Percentiles rank a stretch among this genome's conserved stretches.
Evolutionary conservation across 35 echinoderm and acorn worm species (phyloP).

Genomic region (Patiria miniata): DNA sequence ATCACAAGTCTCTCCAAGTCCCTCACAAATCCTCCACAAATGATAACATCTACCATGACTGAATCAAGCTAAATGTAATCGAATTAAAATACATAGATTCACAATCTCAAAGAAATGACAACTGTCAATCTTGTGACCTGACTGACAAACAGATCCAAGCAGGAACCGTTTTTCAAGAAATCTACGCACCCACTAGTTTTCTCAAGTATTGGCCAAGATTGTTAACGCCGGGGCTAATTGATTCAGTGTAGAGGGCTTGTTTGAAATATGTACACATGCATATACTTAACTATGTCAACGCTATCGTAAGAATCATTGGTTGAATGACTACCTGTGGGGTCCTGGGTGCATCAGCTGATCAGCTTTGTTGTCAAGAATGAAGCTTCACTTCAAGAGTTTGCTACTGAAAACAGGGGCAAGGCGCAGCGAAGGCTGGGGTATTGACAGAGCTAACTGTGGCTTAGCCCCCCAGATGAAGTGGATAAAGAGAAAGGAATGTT

Average conservation of each 20-base stretch:
- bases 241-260: background rate
- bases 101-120: no score
- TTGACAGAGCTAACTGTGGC: background rate
- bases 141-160: no score
- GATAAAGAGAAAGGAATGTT: background rate
- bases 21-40: no score
- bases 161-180: no score
- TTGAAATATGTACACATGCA: background rate
- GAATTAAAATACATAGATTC: no score
- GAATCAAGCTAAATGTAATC: no score
- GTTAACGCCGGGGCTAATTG: background rate
- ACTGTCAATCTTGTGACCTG: no score
- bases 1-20: no score
- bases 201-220: conserved; percentile 9
- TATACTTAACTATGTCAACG: background rate
- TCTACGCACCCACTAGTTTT: background rate
- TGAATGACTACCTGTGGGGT: background rate
- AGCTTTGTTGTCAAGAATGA: background rate
- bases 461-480: background rate
- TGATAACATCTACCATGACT: no score
- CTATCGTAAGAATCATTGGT: background rate
- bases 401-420: background rate
- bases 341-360: background rate
- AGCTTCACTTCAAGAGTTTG: background rate
- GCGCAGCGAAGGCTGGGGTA: background rate